Percentiles rank a stretch among this genome's conserved stretches.
Conservation (phyloP, 2,797 vertebrate genomes). For the Macropodus opercularis region DNA sequence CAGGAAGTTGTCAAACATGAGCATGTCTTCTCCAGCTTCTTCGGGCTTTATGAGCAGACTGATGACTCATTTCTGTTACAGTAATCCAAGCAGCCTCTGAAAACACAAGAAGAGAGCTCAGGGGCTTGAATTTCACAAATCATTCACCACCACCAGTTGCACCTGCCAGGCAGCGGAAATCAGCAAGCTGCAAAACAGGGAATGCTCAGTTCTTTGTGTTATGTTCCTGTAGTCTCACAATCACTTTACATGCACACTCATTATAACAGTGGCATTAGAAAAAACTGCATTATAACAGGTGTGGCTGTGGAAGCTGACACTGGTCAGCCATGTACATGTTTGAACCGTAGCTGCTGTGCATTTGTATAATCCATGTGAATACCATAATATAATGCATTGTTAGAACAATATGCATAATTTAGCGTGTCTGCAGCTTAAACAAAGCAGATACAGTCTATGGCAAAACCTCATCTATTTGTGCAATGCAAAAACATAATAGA, state of each 20-base stretch:
- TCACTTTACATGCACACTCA: background rate
- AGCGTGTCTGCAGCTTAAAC: background rate
- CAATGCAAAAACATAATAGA: background rate
- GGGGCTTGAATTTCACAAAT: conserved; percentile 53
- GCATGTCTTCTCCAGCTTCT: conserved; percentile 10
- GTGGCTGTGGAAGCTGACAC: background rate
- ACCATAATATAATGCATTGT: background rate
- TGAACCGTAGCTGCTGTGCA: background rate
- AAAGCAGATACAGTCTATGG: background rate
- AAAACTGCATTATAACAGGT: background rate
- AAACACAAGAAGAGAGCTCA: conserved; percentile 36
- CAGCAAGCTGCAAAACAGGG: conserved; percentile 6
- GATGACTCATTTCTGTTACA: conserved; percentile 60
- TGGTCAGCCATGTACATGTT: background rate
- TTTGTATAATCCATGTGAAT: background rate
- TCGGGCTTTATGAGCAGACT: conserved; percentile 43
- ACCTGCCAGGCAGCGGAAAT: conserved; percentile 38
- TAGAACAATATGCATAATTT: background rate
- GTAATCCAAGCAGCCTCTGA: conserved; percentile 36
- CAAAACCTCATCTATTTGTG: background rate
- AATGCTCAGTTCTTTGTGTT: conserved; percentile 17
- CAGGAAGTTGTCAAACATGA: conserved; percentile 25
- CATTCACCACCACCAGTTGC: conserved; percentile 32
- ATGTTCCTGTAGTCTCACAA: conserved; percentile 1
- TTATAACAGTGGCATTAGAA: background rate